Conservation (phyloP, 1,140 invertebrate genomes). For the Cherax destructor region DNA sequence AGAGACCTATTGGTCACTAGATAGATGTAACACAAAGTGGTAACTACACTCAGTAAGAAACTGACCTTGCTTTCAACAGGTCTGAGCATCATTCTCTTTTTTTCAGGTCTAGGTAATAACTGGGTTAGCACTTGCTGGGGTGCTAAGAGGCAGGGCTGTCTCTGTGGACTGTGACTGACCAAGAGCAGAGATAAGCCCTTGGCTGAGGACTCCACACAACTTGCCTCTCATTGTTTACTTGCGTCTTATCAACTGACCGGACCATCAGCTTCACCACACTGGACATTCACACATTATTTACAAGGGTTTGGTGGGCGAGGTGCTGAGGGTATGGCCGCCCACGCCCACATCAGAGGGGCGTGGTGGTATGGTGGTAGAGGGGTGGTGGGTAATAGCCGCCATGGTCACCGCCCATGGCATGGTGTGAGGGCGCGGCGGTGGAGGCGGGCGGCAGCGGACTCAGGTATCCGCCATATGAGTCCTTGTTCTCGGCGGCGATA, state of each 20-base stretch:
- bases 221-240: too few relatives aligned
- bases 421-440: conserved; percentile 53
- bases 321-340: conserved; percentile 41
- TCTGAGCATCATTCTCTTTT: background rate
- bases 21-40: too few relatives aligned
- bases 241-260: background rate
- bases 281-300: conserved; percentile 45
- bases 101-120: background rate
- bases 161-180: too few relatives aligned
- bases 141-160: background rate
- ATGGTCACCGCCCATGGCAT: conserved; percentile 43
- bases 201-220: background rate
- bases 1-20: too few relatives aligned
- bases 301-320: conserved; percentile 37
- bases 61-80: background rate
- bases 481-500: conserved; percentile 68
- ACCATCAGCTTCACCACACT: conserved; percentile 17
- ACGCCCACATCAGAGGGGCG: conserved; percentile 58
- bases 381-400: conserved; percentile 55
- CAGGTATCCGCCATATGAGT: conserved; percentile 68
- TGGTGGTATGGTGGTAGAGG: conserved; percentile 64
- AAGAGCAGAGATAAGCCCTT: too few relatives aligned
- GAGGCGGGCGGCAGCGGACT: conserved; percentile 63
- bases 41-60: background rate
- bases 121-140: background rate